These are phyloP conservation scores for Dendronephthya gigantea DNA, from an alignment of 64 coral and sea anemone genomes.

Conservation along the genomic window DNA sequence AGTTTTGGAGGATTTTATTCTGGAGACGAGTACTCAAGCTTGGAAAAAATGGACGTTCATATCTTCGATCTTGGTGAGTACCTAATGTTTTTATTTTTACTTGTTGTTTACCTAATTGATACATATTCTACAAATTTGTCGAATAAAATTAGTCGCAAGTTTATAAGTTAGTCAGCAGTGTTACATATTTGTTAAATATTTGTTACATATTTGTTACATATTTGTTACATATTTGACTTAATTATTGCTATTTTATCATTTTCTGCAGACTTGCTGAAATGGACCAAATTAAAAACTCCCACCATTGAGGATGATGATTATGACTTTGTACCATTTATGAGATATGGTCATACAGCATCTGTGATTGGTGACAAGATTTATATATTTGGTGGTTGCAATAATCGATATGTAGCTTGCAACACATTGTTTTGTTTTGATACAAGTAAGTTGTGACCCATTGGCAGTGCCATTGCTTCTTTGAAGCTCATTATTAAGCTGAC, in stretches of 20 bases:
- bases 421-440: conserved; percentile 82
- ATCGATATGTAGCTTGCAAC: conserved; percentile 80
- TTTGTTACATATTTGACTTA: neutral
- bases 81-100: too few species aligned
- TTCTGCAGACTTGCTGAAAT: conserved; percentile 50
- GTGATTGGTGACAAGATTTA: conserved; percentile 61
- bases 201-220: neutral
- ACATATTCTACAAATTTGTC: too few species aligned
- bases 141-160: too few species aligned
- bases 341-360: conserved; percentile 92
- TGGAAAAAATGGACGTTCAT: conserved; percentile 85
- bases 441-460: conserved; percentile 48
- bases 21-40: conserved; percentile 70
- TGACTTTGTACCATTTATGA: conserved; percentile 70
- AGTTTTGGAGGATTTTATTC: conserved; percentile 96
- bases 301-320: conserved; percentile 7
- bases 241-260: neutral
- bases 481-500: too few species aligned
- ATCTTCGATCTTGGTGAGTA: conserved; percentile 81
- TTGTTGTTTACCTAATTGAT: too few species aligned
- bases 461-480: too few species aligned
- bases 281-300: conserved; percentile 47
- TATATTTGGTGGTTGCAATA: conserved; percentile 94
- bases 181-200: conserved; percentile 1
- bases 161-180: too few species aligned